These are phyloP conservation scores for Artibeus jamaicensis DNA, from an alignment of 2,797 vertebrate species.

Conservation along the genomic window DNA sequence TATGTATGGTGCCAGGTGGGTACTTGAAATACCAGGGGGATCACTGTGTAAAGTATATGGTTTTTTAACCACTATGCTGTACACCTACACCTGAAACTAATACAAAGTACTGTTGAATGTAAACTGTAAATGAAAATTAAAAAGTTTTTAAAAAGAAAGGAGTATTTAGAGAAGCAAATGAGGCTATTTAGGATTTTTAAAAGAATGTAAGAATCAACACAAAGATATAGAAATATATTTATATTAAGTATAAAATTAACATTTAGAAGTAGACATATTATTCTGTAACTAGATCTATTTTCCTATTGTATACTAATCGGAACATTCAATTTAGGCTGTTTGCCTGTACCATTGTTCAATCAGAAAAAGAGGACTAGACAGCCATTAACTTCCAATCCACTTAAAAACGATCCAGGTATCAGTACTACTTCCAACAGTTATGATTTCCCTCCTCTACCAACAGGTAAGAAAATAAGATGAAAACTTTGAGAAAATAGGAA, in stretches of 20 bases:
- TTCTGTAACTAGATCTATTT: constrained; percentile 14
- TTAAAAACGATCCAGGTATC: constrained; percentile 85
- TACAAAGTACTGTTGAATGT: neutral
- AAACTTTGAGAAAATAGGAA: constrained; percentile 7
- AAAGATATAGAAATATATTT: neutral
- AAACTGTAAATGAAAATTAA: neutral
- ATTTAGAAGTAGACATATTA: constrained; percentile 34
- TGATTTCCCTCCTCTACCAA: constrained; percentile 74
- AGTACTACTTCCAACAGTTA: constrained; percentile 76
- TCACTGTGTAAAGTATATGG: neutral
- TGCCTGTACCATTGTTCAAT: constrained; percentile 92
- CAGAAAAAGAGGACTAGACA: constrained; percentile 93
- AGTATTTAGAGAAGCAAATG: constrained; percentile 29
- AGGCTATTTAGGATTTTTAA: neutral
- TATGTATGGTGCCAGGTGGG: neutral
- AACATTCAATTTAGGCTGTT: constrained; percentile 84
- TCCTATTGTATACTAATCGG: neutral
- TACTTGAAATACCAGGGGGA: neutral
- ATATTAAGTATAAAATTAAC: neutral
- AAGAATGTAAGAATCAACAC: constrained; percentile 16
- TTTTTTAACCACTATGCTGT: neutral
- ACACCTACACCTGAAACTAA: neutral
- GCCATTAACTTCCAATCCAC: constrained; percentile 92
- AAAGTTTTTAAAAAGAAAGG: neutral
- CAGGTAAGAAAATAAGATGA: constrained; percentile 81